These are phyloP conservation scores for Halichoerus grypus DNA, from an alignment of 2,113 vertebrate genomes.

Conservation along the genomic window DNA sequence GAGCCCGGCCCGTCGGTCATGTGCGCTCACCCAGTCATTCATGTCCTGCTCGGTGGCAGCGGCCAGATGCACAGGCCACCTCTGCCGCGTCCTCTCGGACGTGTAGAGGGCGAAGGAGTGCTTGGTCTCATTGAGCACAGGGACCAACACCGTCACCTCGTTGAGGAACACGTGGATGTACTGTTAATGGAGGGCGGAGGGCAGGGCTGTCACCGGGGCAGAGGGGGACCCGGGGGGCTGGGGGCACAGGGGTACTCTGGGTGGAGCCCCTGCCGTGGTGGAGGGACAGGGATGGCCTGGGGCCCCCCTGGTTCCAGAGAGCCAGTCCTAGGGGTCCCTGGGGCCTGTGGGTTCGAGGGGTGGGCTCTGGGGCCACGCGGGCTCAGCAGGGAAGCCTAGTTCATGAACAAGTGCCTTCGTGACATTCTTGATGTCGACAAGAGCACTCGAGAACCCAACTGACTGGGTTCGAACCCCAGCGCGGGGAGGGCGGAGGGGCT, in stretches of 20 bases:
- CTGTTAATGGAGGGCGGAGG: slow-evolving; percentile 80
- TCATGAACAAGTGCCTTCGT: background rate
- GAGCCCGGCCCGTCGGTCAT: rapidly evolving
- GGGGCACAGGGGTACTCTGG: background rate
- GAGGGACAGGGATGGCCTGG: background rate
- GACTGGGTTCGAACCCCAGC: background rate
- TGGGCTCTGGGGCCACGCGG: background rate
- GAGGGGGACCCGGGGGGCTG: background rate
- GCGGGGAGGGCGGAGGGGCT: rapidly evolving
- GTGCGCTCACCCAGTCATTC: slow-evolving; percentile 94
- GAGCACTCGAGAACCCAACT: background rate
- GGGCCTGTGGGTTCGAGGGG: background rate
- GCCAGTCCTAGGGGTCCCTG: background rate
- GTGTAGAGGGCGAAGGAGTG: slow-evolving; percentile 98
- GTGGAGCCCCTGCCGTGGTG: rapidly evolving
- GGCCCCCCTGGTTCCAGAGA: background rate
- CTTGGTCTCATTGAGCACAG: slow-evolving; percentile 94
- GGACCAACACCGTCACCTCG: slow-evolving; percentile 96
- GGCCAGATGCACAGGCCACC: slow-evolving; percentile 95
- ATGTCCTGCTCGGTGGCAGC: slow-evolving; percentile 96
- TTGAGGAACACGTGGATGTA: slow-evolving; percentile 98
- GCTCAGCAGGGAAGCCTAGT: rapidly evolving
- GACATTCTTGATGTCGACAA: too few species aligned
- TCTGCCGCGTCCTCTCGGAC: slow-evolving; percentile 94
- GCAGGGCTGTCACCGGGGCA: background rate